These are phyloP conservation scores for Anarsia innoxiella DNA, from an alignment of 2,888 invertebrate genomes.

Conservation along the genomic window DNA sequence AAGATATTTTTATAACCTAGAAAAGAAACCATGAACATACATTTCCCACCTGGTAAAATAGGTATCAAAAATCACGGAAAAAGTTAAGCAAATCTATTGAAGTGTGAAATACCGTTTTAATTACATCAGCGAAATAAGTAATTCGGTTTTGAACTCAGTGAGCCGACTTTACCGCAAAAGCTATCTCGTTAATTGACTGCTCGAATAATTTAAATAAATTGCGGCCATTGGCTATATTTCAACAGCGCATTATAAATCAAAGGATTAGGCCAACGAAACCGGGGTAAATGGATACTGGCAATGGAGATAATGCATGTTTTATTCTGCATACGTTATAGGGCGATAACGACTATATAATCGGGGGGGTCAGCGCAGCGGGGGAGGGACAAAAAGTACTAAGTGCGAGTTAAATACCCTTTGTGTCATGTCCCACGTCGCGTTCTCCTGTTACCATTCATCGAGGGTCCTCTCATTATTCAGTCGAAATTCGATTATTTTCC, in stretches of 20 bases:
- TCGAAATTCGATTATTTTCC: conserved; percentile 74
- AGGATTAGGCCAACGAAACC: conserved; percentile 59
- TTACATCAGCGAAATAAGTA: conserved; percentile 29
- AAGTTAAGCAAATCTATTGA: conserved; percentile 22
- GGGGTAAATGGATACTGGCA: conserved; percentile 66
- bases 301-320: conserved; percentile 66
- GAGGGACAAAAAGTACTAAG: conserved; percentile 69
- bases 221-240: conserved; percentile 64
- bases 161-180: conserved; percentile 47
- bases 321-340: conserved; percentile 70
- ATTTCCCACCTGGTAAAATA: no score
- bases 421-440: conserved; percentile 55
- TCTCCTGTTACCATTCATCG: conserved; percentile 61
- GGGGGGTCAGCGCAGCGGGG: conserved; percentile 42
- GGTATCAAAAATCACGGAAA: no score
- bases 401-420: conserved; percentile 74
- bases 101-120: conserved; percentile 29
- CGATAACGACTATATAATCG: conserved; percentile 70
- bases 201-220: conserved; percentile 71
- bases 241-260: conserved; percentile 68
- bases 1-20: no score
- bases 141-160: conserved; percentile 31
- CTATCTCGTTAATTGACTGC: conserved; percentile 72
- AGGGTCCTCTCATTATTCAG: conserved; percentile 73
- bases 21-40: no score